Evolutionary conservation across 2,113 vertebrate genomes (phyloP), one percentile per base, ranked within the genome.

Genomic region (Loxodonta africana): DNA sequence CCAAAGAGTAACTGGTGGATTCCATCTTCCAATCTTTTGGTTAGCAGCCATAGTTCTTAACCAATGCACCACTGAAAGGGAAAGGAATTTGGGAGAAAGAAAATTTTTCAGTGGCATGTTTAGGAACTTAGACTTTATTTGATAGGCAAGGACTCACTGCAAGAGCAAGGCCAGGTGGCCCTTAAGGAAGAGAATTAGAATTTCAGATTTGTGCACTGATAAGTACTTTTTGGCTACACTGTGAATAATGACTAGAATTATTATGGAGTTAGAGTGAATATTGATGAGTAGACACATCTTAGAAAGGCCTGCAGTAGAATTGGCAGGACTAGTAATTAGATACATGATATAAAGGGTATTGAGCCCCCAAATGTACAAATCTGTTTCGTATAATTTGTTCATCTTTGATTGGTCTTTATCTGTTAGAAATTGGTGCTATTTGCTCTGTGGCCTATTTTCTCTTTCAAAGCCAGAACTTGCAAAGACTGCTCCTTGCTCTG

Each of bases 391-490:
- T 84, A 69, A 78, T 92, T 77, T 90, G 23, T 73, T 88, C 26
- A 23, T 88, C 44, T 63, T 3, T 57, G 23, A 81, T 82, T 94
- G 9, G 21, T 18, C n/a, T 78, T 87, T 57, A 5, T 14, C 78
- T 91, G 28, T 77, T 85, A 85, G 74, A 94, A 82, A 60, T 88
- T 46, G 14, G 48, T 85, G 92, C 46, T 83, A 44, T 74, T 65
- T 89, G 2, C 82, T 65, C 28, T n/a, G 28, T 73, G 63, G 41
- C 60, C 41, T 57, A 4, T 51, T 69, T 6, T 46, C n/a, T 44
- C 25, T 93, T 76, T 88, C 37, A 83, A 84, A 92, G 76, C 30
- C 51, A 84, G 46, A 57, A 46, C 5, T 53, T 85, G 44, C 17
- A 33, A 88, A 83, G 57, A 53, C 46, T 62, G 0, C 77, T 14